phyloP scores from a whole-genome alignment of 2,113 vertebrate species.

The Sylvilagus bachmani region DNA sequence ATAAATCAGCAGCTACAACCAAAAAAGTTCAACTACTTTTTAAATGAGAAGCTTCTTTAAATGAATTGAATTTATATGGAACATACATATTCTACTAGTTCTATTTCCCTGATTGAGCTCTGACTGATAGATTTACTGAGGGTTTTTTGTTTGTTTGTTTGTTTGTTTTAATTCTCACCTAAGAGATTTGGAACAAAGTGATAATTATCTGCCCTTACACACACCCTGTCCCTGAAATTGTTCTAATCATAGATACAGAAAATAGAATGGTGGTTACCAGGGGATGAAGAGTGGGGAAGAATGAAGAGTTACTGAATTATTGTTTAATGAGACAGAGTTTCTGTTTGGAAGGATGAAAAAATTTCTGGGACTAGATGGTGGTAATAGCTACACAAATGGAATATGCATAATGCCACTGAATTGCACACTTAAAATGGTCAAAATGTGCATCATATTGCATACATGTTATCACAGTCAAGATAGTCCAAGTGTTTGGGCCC shows the following conservation, averaged over 20 bases:
- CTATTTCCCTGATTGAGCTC: neutral
- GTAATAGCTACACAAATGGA: neutral
- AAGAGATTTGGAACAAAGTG: neutral
- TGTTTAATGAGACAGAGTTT: neutral
- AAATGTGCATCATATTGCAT: neutral
- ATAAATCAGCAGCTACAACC: neutral
- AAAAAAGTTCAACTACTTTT: neutral
- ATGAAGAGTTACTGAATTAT: neutral
- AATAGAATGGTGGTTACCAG: neutral
- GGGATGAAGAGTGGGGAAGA: accelerated
- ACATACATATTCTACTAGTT: neutral
- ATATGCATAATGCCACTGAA: neutral
- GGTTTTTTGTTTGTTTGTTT: too few species aligned
- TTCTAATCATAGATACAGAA: neutral
- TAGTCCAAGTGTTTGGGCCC: too few species aligned
- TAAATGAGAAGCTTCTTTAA: constrained; percentile 23
- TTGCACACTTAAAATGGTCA: neutral
- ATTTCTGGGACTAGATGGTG: neutral
- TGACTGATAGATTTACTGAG: neutral
- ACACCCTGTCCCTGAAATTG: neutral
- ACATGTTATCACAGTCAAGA: neutral
- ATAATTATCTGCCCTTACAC: neutral
- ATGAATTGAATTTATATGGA: constrained; percentile 27
- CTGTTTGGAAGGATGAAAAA: neutral
- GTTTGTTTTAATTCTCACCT: neutral